Base-by-base conservation (phyloP, 2,888 invertebrate genomes). In the Dryocosmus kuriphilus region DNA sequence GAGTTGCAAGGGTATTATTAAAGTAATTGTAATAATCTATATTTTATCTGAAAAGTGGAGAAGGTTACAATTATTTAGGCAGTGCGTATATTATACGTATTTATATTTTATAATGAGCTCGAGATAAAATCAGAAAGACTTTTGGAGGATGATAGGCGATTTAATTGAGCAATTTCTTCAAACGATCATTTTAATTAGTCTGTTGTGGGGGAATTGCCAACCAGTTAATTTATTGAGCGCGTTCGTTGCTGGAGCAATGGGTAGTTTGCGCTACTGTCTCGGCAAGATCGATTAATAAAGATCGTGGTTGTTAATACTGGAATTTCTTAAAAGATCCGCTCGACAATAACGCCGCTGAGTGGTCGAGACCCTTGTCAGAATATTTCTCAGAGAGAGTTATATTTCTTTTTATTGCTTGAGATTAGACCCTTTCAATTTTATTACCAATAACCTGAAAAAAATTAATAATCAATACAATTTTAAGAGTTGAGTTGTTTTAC, bases 241-340 rank as follows among this genome's bases (percentile, higher is more conserved):
- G 41, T 65, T 71, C 27, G 30, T 27, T 60, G 11, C 27, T 60
- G 16, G 27, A 60, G 60, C 60, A 60, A 60, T 11, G 57, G 24
- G 24, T 6, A 14, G 22, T 19, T 2, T n/a, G 16, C 41, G 46
- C 67, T 71, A 65, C 60, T 62, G 41, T 67, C 27, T 76, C 19
- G 35, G 41, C 76, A 55, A 76, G 74, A 63, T 51, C 63, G 74
- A 61, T 60, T 60, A 75, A 78, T 78, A 75, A 81, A 77, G 77
- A 75, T 73, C 27, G 78, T 81, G 76, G 73, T 73, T 19, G 46
- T 62, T 60, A 74, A 74, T 57, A 51, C 16, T n/a, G 38, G 60
- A 74, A 74, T 60, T 60, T 38, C 35, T 60, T 71, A 9, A 71
- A 71, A 71, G 27, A 51, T 71, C 46, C 8, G 8, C 38, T 41